Conservation (phyloP, 2,113 vertebrate species). For the Caloenas nicobarica region DNA sequence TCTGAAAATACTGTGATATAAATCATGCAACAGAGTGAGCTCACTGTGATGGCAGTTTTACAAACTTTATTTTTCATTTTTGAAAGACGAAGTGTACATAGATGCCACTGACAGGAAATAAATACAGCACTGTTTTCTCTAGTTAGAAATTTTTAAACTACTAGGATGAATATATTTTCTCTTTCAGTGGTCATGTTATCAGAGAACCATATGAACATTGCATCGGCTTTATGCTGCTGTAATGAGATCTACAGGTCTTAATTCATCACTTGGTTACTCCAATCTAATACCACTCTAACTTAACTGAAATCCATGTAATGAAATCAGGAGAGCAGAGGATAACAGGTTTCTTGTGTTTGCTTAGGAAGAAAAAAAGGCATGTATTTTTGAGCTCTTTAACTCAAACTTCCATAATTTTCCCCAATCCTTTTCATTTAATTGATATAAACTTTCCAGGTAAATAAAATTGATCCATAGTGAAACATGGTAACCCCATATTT, state of each 20-base stretch:
- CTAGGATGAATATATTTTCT: neutral
- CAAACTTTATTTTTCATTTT: neutral
- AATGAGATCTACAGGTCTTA: neutral
- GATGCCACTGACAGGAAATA: neutral
- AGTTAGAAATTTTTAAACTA: neutral
- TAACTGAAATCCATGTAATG: neutral
- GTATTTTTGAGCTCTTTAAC: neutral
- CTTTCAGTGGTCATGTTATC: neutral
- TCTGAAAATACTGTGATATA: neutral
- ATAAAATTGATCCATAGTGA: neutral
- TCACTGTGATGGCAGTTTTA: neutral
- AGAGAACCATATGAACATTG: neutral
- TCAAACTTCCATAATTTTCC: neutral
- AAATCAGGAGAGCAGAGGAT: neutral
- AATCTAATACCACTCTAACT: neutral
- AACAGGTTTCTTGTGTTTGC: neutral
- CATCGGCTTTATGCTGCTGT: neutral
- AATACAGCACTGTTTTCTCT: neutral
- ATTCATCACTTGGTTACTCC: neutral
- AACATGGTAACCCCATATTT: fast-evolving
- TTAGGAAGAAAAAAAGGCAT: fast-evolving
- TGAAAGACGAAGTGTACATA: neutral
- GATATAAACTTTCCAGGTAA: neutral
- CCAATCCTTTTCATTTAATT: neutral
- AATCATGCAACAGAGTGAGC: neutral